Percentiles rank a stretch among this genome's conserved stretches.
phyloP scores from a whole-genome alignment of 1,140 invertebrate species.

The Akabosia matsudoensis region DNA sequence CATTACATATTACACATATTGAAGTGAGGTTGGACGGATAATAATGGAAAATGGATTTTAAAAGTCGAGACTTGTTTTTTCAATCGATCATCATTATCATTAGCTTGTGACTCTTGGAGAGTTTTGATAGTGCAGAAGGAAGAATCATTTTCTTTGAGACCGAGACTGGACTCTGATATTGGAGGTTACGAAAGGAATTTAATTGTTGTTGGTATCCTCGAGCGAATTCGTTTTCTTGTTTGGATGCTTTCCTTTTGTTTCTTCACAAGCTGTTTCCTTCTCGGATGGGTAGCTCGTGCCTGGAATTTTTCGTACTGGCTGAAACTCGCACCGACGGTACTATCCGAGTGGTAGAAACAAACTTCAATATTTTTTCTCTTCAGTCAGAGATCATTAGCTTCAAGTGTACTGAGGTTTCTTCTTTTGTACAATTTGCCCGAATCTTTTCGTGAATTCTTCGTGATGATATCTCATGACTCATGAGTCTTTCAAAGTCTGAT shows the following conservation, averaged over 20 bases:
- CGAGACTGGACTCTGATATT: neutral
- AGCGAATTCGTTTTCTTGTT: neutral
- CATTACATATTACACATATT: too few species aligned
- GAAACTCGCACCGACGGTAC: neutral
- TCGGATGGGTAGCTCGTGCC: conserved; percentile 9
- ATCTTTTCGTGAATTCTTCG: too few species aligned
- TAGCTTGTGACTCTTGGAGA: neutral
- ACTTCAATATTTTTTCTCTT: too few species aligned
- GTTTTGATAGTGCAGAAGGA: neutral
- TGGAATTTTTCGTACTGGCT: neutral
- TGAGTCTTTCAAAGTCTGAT: too few species aligned
- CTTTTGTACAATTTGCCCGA: too few species aligned
- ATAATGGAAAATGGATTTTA: neutral
- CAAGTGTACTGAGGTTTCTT: too few species aligned
- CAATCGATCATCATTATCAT: conserved; percentile 20
- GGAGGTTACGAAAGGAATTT: neutral
- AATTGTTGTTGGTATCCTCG: neutral
- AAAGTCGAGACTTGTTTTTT: conserved; percentile 16
- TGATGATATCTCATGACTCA: too few species aligned
- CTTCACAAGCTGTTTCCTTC: neutral
- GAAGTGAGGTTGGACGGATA: neutral
- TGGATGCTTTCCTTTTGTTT: neutral
- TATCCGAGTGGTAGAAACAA: too few species aligned
- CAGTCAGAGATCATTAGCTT: too few species aligned
- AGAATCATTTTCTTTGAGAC: neutral